Conservation (phyloP, 2,113 vertebrate species). For the Ctenomys sociabilis region DNA sequence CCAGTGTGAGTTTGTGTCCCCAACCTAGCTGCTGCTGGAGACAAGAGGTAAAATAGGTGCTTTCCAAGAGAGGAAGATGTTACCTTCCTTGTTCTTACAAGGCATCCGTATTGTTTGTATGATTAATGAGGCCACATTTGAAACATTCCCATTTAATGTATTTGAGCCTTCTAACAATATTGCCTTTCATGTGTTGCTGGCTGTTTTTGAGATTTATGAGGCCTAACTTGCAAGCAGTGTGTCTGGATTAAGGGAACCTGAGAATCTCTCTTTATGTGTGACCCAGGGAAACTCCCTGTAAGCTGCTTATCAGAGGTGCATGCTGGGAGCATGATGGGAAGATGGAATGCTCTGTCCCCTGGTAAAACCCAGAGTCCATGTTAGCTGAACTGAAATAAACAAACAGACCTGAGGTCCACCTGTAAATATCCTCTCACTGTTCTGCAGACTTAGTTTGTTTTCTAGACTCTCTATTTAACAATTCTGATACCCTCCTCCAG, state of each 20-base stretch:
- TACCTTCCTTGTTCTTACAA: background rate
- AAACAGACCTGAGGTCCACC: background rate
- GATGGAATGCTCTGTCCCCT: background rate
- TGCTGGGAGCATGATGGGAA: slow-evolving; percentile 39
- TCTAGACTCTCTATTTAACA: slow-evolving; percentile 4
- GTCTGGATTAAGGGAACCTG: slow-evolving; percentile 70
- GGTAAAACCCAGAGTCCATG: slow-evolving; percentile 32
- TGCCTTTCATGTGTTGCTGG: slow-evolving; percentile 46
- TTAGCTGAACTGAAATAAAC: slow-evolving; percentile 7
- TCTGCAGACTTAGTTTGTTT: slow-evolving; percentile 39
- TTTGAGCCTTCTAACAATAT: slow-evolving; percentile 48
- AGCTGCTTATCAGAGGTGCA: slow-evolving; percentile 68
- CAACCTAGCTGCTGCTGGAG: background rate
- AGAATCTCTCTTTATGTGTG: slow-evolving; percentile 72
- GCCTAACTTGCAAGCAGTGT: slow-evolving; percentile 56
- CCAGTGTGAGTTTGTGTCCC: rapidly evolving
- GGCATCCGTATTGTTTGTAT: slow-evolving; percentile 38
- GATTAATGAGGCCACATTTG: slow-evolving; percentile 65
- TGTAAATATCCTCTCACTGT: background rate
- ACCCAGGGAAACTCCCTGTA: slow-evolving; percentile 74
- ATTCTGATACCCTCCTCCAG: background rate
- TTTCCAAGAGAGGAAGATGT: background rate
- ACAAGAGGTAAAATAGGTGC: background rate
- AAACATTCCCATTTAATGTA: slow-evolving; percentile 21
- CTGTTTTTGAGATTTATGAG: slow-evolving; percentile 74